These are phyloP conservation scores for Embiotoca jacksoni DNA, from an alignment of 2,113 vertebrate genomes.

Conservation along the genomic window DNA sequence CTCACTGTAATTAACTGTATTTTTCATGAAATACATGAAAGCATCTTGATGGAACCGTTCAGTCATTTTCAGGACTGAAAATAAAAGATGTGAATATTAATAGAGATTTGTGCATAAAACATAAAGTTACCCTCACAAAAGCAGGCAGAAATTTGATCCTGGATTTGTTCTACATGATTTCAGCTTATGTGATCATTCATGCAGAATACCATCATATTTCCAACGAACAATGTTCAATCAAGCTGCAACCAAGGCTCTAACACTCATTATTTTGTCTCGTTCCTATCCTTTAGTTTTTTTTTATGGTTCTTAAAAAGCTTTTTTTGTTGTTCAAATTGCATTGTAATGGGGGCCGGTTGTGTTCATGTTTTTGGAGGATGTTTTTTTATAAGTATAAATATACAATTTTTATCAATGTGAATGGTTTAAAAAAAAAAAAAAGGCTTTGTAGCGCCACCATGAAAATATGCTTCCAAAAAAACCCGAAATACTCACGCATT, in stretches of 20 bases:
- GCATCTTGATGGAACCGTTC: slow-evolving; percentile 18
- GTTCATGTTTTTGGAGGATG: not conserved
- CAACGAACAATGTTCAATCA: slow-evolving; percentile 23
- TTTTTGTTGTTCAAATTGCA: not conserved
- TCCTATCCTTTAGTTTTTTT: too few relatives aligned
- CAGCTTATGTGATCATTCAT: slow-evolving; percentile 42
- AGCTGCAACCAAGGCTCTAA: not conserved
- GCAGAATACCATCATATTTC: slow-evolving; percentile 30
- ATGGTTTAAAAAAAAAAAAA: not conserved
- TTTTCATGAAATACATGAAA: slow-evolving; percentile 27
- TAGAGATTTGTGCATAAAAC: slow-evolving; percentile 28
- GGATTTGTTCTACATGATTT: slow-evolving; percentile 50
- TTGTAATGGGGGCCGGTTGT: not conserved
- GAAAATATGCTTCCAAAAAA: too few relatives aligned
- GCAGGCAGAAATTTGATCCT: slow-evolving; percentile 19
- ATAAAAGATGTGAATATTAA: slow-evolving; percentile 33
- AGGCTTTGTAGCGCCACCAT: too few relatives aligned
- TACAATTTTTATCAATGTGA: not conserved
- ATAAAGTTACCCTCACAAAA: slow-evolving; percentile 20
- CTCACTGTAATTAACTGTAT: slow-evolving; percentile 36
- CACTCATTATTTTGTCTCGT: slow-evolving; percentile 12
- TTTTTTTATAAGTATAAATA: not conserved
- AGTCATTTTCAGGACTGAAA: slow-evolving; percentile 15
- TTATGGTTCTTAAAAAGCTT: not conserved
- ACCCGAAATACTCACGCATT: too few relatives aligned